phyloP scores from a whole-genome alignment of 2,113 vertebrate species.

The Lepisosteus osseus region DNA sequence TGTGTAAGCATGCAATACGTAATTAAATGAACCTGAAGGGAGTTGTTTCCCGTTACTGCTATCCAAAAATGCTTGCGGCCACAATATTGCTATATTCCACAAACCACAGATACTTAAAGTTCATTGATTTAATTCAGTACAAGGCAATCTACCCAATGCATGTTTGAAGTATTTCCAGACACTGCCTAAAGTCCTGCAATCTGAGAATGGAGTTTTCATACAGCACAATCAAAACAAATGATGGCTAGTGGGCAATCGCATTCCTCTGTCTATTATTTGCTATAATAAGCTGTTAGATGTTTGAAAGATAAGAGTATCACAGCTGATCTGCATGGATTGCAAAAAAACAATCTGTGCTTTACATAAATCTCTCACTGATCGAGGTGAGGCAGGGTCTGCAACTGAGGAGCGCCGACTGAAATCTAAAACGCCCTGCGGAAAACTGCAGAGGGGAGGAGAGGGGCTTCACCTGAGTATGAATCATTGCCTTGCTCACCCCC shows the following conservation, averaged over 20 bases:
- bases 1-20: neutral
- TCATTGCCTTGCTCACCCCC: neutral
- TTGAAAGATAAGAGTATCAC: conserved; percentile 49
- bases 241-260: conserved; percentile 10
- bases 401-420: conserved; percentile 51
- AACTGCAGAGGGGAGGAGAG: neutral
- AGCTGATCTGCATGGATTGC: too few species aligned
- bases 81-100: conserved; percentile 7
- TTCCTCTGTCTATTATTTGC: conserved; percentile 56
- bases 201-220: conserved; percentile 19
- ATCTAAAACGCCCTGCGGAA: conserved; percentile 10
- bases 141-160: conserved; percentile 54
- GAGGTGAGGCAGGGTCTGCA: conserved; percentile 22
- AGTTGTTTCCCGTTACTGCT: neutral
- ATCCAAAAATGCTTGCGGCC: conserved; percentile 45
- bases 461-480: too few species aligned
- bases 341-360: too few species aligned
- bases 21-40: neutral
- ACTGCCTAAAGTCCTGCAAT: conserved; percentile 60
- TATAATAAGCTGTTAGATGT: conserved; percentile 71
- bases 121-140: conserved; percentile 64
- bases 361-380: too few species aligned
- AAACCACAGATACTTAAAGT: conserved; percentile 50
- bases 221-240: conserved; percentile 23
- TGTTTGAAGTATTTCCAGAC: conserved; percentile 61